Conservation (phyloP, 35 echinoderm and acorn worm genomes). For the Ptychodera flava region DNA sequence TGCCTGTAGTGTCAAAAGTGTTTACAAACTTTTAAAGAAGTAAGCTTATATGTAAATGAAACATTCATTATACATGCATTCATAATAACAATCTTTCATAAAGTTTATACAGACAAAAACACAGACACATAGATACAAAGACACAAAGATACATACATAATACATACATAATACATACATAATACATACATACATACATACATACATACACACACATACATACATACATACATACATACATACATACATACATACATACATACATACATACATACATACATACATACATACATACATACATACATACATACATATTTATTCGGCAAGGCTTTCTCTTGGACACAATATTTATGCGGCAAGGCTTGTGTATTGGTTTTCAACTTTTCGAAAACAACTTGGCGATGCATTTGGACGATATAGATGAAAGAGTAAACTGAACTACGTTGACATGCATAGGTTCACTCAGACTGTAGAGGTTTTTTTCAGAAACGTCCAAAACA, state of each 20-base stretch:
- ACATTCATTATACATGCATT: too few species aligned
- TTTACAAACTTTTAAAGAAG: too few species aligned
- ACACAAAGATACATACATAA: neutral
- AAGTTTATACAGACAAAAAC: neutral
- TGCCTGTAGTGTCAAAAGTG: too few species aligned
- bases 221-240: neutral
- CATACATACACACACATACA: neutral
- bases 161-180: neutral
- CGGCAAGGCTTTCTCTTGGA: neutral
- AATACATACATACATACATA: neutral
- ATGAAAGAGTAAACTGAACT: too few species aligned
- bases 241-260: conserved; percentile 2
- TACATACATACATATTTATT: neutral
- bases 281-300: conserved; percentile 2
- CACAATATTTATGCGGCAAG: neutral
- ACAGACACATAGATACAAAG: neutral
- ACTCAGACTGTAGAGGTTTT: too few species aligned
- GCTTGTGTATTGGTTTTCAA: neutral
- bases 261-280: conserved; percentile 2
- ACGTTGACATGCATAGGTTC: too few species aligned
- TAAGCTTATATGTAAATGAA: too few species aligned
- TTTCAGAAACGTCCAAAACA: too few species aligned
- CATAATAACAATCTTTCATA: neutral
- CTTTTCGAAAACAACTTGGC: neutral
- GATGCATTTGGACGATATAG: neutral